Conservation (phyloP, 2,888 invertebrate genomes). For the Gerosis bhagava region DNA sequence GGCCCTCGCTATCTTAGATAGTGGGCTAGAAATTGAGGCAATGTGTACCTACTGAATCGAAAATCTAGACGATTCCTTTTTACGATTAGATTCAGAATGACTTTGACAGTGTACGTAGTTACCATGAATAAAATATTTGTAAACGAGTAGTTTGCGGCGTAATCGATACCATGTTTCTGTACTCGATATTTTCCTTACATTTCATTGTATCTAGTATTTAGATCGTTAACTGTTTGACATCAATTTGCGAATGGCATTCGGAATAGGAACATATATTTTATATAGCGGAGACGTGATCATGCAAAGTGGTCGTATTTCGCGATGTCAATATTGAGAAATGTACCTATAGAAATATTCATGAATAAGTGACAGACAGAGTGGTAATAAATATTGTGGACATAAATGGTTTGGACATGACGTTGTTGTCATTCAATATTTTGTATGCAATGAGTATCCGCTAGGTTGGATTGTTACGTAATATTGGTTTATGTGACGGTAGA, state of each 20-base stretch:
- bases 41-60: conserved; percentile 39
- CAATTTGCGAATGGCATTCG: conserved; percentile 57
- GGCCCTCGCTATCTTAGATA: no score
- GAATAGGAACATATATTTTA: conserved; percentile 39
- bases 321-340: conserved; percentile 52
- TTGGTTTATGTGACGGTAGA: no score
- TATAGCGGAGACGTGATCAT: conserved; percentile 32
- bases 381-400: conserved; percentile 42
- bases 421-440: conserved; percentile 24
- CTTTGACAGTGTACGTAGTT: conserved; percentile 17
- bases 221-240: conserved; percentile 59
- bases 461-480: conserved; percentile 21
- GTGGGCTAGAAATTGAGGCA: no score
- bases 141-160: conserved; percentile 52
- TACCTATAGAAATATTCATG: conserved; percentile 62
- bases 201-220: conserved; percentile 52
- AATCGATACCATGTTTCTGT: conserved; percentile 52
- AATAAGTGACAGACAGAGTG: conserved; percentile 44
- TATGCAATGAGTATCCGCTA: conserved; percentile 23
- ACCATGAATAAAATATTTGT: conserved; percentile 51
- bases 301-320: conserved; percentile 43
- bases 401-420: conserved; percentile 22
- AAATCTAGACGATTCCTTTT: conserved; percentile 39
- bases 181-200: conserved; percentile 48
- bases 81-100: conserved; percentile 33